Percentiles rank a stretch among this genome's conserved stretches.
Conservation (phyloP, 2,888 invertebrate species). For the Papilio protenor region DNA sequence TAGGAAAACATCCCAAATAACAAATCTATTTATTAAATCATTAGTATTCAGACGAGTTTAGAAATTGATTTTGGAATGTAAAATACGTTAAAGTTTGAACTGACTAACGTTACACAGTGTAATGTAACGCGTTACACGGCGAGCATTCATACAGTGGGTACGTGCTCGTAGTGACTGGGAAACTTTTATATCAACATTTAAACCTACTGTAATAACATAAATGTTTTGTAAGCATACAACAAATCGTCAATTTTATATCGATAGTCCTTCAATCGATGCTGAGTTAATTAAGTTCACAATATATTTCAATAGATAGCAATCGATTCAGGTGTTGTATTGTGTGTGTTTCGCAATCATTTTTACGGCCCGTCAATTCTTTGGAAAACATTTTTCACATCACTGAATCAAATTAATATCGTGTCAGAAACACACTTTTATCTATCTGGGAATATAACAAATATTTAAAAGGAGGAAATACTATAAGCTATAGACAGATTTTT, state of each 20-base stretch:
- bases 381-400: not conserved
- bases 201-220: not conserved
- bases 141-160: too few species aligned
- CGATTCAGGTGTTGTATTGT: constrained; percentile 6
- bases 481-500: not conserved
- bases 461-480: not conserved
- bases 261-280: not conserved
- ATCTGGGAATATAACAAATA: not conserved
- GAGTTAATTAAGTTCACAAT: constrained; percentile 5
- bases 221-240: not conserved
- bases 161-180: too few species aligned
- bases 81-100: too few species aligned
- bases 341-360: constrained; percentile 3
- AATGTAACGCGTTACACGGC: too few species aligned
- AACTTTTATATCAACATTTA: not conserved
- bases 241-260: not conserved
- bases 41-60: too few species aligned
- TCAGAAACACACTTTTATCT: constrained; percentile 1
- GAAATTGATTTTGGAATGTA: too few species aligned
- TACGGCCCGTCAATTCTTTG: constrained; percentile 11
- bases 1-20: not conserved
- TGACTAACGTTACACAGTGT: too few species aligned
- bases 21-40: not conserved
- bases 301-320: constrained; percentile 7
- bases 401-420: constrained; percentile 10